phyloP scores from a whole-genome alignment of 2,797 vertebrate genomes.

The Hapalemur alaotrensis region DNA sequence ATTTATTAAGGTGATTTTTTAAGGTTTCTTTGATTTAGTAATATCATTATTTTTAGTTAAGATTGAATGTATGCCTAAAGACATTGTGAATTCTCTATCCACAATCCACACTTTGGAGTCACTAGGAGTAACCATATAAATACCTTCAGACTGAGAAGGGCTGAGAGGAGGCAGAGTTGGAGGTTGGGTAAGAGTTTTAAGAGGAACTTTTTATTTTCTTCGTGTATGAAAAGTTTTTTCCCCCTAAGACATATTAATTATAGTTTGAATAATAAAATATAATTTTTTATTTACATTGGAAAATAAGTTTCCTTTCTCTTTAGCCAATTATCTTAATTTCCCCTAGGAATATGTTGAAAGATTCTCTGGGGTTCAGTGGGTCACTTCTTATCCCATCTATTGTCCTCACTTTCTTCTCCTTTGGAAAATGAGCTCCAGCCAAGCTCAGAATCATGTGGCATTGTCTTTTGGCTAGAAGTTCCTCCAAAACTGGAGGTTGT shows the following conservation, averaged over 20 bases:
- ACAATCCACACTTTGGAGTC: not conserved
- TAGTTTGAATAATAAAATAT: not conserved
- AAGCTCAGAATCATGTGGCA: not conserved
- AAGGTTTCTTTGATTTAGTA: not conserved
- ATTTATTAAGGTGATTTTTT: not conserved
- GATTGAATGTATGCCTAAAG: not conserved
- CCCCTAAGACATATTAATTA: not conserved
- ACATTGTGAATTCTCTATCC: not conserved
- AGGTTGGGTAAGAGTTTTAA: not conserved
- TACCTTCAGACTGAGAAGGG: not conserved
- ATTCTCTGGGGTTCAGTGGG: not conserved
- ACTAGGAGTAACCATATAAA: not conserved
- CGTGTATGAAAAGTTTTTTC: not conserved
- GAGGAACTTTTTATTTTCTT: not conserved
- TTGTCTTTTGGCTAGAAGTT: not conserved
- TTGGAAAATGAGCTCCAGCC: not conserved
- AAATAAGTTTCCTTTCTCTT: not conserved
- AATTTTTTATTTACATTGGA: not conserved
- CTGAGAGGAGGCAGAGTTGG: not conserved
- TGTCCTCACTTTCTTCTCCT: not conserved
- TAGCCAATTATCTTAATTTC: not conserved
- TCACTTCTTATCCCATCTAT: not conserved
- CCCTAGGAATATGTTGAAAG: not conserved
- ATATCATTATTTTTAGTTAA: not conserved
- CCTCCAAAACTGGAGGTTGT: not conserved